Conservation (phyloP, 1,140 invertebrate species). For the Scaptomyza graminum region DNA sequence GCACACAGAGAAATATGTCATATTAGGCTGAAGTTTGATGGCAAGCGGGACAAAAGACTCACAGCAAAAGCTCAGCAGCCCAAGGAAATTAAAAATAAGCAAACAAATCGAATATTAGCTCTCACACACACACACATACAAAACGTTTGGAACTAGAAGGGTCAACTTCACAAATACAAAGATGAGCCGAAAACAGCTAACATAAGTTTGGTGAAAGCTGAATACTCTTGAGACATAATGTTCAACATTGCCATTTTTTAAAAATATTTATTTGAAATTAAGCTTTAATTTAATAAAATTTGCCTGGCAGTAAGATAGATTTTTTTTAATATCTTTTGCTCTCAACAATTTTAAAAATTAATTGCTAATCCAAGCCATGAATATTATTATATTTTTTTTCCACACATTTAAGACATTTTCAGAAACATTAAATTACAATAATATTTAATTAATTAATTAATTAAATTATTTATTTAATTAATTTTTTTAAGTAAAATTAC, state of each 20-base stretch:
- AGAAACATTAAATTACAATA: too few species aligned
- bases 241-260: too few species aligned
- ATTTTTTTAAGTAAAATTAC: background rate
- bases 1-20: constrained; percentile 49
- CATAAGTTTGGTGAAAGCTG: background rate
- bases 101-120: constrained; percentile 80
- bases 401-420: too few species aligned
- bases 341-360: too few species aligned
- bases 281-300: too few species aligned
- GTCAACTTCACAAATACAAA: constrained; percentile 24
- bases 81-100: constrained; percentile 76
- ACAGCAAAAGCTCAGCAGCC: constrained; percentile 10
- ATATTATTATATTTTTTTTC: too few species aligned
- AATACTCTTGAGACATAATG: background rate
- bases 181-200: background rate
- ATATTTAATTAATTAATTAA: too few species aligned
- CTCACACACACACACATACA: constrained; percentile 25
- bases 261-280: too few species aligned
- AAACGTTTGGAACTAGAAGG: constrained; percentile 26
- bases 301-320: too few species aligned
- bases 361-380: too few species aligned
- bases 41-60: constrained; percentile 2
- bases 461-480: too few species aligned
- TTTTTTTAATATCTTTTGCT: too few species aligned
- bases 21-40: constrained; percentile 39